Percentiles rank a stretch among this genome's conserved stretches.
phyloP scores from a whole-genome alignment of 2,113 vertebrate genomes.

The Speoplatyrhinus poulsoni region DNA sequence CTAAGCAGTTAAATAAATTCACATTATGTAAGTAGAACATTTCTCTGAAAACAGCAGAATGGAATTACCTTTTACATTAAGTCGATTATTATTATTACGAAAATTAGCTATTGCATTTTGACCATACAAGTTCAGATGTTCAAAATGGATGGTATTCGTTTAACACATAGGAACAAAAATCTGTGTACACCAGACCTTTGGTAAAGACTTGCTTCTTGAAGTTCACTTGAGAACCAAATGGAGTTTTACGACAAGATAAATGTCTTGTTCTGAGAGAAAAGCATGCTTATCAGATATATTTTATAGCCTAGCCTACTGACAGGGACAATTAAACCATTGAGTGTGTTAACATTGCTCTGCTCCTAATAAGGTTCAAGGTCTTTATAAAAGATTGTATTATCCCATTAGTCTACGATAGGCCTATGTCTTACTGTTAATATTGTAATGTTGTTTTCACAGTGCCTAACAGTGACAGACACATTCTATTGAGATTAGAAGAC shows the following conservation, averaged over 20 bases:
- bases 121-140: too few relatives aligned
- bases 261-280: conserved; percentile 43
- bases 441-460: not conserved
- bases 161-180: not conserved
- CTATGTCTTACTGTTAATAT: not conserved
- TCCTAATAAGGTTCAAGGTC: not conserved
- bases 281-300: conserved; percentile 25
- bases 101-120: too few relatives aligned
- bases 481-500: too few relatives aligned
- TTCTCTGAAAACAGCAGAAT: too few relatives aligned
- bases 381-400: not conserved
- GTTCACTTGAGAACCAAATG: conserved; percentile 34
- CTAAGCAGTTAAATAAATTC: too few relatives aligned
- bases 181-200: not conserved
- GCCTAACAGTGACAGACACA: not conserved
- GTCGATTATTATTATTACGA: too few relatives aligned
- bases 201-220: conserved; percentile 26
- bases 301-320: conserved; percentile 4
- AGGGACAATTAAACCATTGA: conserved; percentile 16
- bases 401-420: too few relatives aligned
- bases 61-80: too few relatives aligned
- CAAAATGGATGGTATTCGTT: not conserved
- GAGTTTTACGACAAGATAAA: conserved; percentile 53
- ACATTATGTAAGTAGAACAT: too few relatives aligned
- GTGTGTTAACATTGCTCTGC: not conserved